Evolutionary conservation across 2,888 invertebrate species (phyloP).

Genomic region (Drosophila macrothrix): DNA sequence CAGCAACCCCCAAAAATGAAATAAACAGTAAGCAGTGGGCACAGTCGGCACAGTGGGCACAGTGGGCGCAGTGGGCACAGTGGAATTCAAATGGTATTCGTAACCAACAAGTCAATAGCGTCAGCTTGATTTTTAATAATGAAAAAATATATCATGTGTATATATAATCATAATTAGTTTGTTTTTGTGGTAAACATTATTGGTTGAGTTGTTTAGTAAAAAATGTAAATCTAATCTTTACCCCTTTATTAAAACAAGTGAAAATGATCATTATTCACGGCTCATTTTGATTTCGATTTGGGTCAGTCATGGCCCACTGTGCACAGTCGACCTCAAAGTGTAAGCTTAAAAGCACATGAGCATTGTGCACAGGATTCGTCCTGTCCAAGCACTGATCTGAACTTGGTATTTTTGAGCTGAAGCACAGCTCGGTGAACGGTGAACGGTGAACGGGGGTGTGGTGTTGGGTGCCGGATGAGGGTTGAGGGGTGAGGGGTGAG

Average conservation of each 20-base stretch:
- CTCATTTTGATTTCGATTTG: not conserved
- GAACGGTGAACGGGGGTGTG: not conserved
- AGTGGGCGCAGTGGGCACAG: constrained; percentile 40
- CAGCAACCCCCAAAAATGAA: constrained; percentile 70
- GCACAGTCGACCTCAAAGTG: constrained; percentile 37
- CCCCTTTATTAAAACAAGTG: too few species aligned
- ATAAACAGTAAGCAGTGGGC: constrained; percentile 47
- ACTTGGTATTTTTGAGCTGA: constrained; percentile 34
- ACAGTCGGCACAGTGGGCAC: constrained; percentile 43
- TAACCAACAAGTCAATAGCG: not conserved
- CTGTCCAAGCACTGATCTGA: constrained; percentile 34
- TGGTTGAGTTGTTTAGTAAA: not conserved
- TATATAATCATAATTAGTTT: not conserved
- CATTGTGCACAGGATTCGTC: constrained; percentile 42
- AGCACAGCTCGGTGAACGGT: constrained; percentile 3
- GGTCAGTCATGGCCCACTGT: constrained; percentile 32
- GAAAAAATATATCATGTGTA: not conserved
- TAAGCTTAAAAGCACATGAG: constrained; percentile 60
- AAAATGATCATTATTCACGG: not conserved
- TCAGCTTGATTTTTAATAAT: not conserved
- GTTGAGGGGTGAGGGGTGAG: not conserved
- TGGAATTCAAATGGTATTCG: constrained; percentile 21
- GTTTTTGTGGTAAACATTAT: not conserved
- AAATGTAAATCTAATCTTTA: not conserved
- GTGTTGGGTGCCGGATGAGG: not conserved